These are phyloP conservation scores for Glaucidium brasilianum DNA, from an alignment of 2,113 vertebrate genomes.

Conservation along the genomic window DNA sequence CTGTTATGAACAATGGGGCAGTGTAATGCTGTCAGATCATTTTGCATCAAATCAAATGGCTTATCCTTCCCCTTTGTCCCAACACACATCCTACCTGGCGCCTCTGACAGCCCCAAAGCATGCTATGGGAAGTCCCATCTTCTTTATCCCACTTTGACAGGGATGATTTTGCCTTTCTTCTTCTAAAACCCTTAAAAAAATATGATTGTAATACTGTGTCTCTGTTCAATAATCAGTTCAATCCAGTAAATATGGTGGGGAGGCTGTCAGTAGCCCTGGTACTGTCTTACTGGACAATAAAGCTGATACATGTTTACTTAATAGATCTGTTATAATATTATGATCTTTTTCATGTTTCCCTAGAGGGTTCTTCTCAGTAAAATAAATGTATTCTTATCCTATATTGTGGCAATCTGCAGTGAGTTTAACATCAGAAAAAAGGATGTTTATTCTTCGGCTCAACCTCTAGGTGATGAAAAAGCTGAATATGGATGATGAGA, in stretches of 20 bases:
- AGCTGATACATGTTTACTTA: neutral
- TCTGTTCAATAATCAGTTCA: neutral
- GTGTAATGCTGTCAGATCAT: no score
- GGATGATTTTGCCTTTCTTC: neutral
- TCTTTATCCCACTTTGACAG: neutral
- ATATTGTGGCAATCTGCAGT: neutral
- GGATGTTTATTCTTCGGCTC: neutral
- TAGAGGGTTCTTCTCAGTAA: neutral
- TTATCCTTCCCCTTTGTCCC: neutral
- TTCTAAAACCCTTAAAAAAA: neutral
- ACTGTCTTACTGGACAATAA: neutral
- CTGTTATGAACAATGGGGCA: no score
- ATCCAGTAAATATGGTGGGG: neutral
- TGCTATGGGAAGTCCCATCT: neutral
- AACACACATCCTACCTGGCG: neutral
- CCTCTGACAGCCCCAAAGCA: neutral
- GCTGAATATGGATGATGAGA: neutral
- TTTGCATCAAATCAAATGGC: no score
- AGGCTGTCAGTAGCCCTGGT: neutral
- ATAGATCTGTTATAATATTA: neutral
- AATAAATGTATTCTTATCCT: neutral
- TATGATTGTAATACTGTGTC: neutral
- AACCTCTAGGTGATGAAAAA: neutral
- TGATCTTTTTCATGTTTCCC: neutral
- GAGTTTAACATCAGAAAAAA: neutral